Conservation (phyloP, 2,113 vertebrate species). For the Haemorhous mexicanus region DNA sequence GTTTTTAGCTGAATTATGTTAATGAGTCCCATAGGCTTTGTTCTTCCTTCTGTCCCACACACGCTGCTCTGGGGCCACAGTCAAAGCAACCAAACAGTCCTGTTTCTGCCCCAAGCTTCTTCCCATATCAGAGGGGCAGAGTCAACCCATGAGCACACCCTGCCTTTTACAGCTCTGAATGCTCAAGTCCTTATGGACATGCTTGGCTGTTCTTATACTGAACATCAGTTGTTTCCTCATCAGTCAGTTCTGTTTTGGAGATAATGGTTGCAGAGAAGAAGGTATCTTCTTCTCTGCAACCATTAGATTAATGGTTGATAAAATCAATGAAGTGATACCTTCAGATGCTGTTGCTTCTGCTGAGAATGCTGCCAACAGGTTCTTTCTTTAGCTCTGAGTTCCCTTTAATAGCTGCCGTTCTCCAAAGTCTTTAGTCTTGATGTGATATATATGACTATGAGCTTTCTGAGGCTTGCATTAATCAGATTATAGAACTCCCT, state of each 20-base stretch:
- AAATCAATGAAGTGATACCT: background rate
- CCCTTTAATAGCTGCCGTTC: background rate
- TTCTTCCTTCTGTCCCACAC: background rate
- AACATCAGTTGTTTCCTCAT: background rate
- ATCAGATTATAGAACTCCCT: background rate
- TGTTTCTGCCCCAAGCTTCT: background rate
- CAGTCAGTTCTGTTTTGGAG: background rate
- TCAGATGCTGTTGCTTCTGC: background rate
- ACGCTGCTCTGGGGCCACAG: background rate
- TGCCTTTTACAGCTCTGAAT: background rate
- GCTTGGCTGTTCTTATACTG: background rate
- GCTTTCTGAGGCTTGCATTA: background rate
- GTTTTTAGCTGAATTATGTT: background rate
- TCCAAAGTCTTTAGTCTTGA: background rate
- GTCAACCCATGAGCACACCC: background rate
- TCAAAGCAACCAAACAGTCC: background rate
- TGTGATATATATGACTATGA: background rate
- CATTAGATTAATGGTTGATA: background rate
- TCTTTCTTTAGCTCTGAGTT: background rate
- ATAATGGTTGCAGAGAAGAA: background rate
- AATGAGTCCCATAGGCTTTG: background rate
- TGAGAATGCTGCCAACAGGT: background rate
- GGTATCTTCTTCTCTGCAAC: too few relatives aligned
- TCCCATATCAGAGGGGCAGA: accelerated
- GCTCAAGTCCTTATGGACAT: background rate